Conservation (phyloP, 2,113 vertebrate genomes). For the Litocranius walleri region DNA sequence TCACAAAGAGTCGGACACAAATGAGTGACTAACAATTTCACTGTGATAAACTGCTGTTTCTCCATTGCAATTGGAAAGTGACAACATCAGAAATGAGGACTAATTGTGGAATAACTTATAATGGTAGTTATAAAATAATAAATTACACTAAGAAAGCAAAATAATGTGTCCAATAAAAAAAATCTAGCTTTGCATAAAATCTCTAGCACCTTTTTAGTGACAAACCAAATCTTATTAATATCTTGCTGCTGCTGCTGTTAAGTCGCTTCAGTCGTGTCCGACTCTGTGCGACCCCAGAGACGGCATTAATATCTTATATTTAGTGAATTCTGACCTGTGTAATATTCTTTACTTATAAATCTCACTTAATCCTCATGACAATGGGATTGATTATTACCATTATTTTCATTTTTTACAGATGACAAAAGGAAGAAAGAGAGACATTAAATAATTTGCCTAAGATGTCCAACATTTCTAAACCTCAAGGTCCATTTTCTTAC, state of each 20-base stretch:
- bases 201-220: background rate
- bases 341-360: background rate
- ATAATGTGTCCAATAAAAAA: background rate
- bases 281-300: too few relatives aligned
- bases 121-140: background rate
- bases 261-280: too few relatives aligned
- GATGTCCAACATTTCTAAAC: conserved; percentile 34
- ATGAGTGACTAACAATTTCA: background rate
- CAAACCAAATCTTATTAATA: background rate
- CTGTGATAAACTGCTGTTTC: background rate
- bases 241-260: background rate
- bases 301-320: background rate
- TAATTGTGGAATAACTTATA: background rate
- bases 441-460: conserved; percentile 37
- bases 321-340: background rate
- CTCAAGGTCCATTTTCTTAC: conserved; percentile 14
- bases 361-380: conserved; percentile 13
- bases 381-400: background rate
- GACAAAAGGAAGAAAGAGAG: conserved; percentile 36
- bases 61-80: background rate
- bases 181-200: background rate
- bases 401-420: conserved; percentile 39
- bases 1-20: background rate
- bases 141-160: conserved; percentile 21
- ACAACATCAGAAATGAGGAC: background rate